These are phyloP conservation scores for Rhingia rostrata DNA, from an alignment of 2,888 invertebrate species.

Conservation along the genomic window DNA sequence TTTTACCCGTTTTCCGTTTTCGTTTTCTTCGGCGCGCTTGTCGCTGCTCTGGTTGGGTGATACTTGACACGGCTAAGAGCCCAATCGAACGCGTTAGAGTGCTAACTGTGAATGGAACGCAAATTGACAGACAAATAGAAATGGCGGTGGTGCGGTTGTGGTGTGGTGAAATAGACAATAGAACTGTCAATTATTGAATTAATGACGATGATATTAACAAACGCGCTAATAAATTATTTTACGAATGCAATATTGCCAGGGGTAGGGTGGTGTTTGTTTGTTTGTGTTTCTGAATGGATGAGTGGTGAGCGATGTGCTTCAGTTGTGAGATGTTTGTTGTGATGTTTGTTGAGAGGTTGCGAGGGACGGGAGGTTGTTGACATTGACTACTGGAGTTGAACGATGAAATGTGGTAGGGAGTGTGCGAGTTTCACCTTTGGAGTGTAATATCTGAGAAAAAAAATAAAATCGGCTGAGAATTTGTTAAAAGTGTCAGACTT, in stretches of 20 bases:
- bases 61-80: slow-evolving; percentile 38
- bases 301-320: not conserved
- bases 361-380: too few species aligned
- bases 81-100: slow-evolving; percentile 52
- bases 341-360: too few species aligned
- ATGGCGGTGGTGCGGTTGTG: slow-evolving; percentile 36
- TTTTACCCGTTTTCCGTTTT: slow-evolving; percentile 8
- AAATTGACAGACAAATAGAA: slow-evolving; percentile 62
- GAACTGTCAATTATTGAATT: slow-evolving; percentile 26
- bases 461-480: too few species aligned
- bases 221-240: slow-evolving; percentile 37
- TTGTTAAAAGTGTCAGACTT: too few species aligned
- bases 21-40: not conserved
- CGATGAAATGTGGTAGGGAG: too few species aligned
- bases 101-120: slow-evolving; percentile 44
- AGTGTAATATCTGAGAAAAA: too few species aligned
- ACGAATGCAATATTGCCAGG: not conserved
- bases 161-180: slow-evolving; percentile 37
- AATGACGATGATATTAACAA: slow-evolving; percentile 37
- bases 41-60: slow-evolving; percentile 52
- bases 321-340: too few species aligned
- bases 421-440: too few species aligned
- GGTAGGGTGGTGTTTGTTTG: slow-evolving; percentile 14
- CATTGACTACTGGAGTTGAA: too few species aligned
- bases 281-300: not conserved